phyloP scores from a whole-genome alignment of 1,140 invertebrate species.

The Drosophila erecta region DNA sequence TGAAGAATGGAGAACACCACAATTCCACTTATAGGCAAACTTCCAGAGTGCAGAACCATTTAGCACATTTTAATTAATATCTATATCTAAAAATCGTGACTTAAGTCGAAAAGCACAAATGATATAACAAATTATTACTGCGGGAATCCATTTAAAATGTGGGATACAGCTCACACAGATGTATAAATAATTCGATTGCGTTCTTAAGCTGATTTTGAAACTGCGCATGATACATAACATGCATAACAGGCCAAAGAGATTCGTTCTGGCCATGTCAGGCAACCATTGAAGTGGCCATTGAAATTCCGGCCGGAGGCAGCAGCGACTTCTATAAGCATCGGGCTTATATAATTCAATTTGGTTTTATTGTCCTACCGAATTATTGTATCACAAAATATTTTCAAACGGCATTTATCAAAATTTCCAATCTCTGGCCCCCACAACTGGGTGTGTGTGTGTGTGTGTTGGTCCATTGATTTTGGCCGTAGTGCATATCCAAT shows the following conservation, averaged over 20 bases:
- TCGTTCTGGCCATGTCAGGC: conserved; percentile 6
- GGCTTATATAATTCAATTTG: conserved; percentile 69
- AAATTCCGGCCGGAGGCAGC: conserved; percentile 16
- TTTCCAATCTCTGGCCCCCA: conserved; percentile 53
- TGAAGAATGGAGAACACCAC: not conserved
- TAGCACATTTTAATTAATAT: not conserved
- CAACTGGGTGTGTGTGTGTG: conserved; percentile 5
- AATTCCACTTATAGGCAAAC: not conserved
- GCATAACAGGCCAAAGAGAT: not conserved
- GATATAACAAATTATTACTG: not conserved
- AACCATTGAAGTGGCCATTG: too few relatives aligned
- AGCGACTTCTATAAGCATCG: conserved; percentile 32
- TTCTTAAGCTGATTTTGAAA: not conserved
- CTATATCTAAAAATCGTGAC: not conserved
- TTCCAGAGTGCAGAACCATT: too few relatives aligned
- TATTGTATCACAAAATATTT: conserved; percentile 62
- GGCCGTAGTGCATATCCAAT: conserved; percentile 59
- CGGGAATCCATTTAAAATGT: too few relatives aligned
- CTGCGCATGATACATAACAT: not conserved
- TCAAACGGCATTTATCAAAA: conserved; percentile 67
- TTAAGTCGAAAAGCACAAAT: not conserved
- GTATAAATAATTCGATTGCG: not conserved
- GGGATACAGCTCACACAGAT: too few relatives aligned
- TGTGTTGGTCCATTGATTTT: conserved; percentile 60
- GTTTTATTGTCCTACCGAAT: conserved; percentile 55